These are phyloP conservation scores for Apodemia zela DNA, from an alignment of 2,888 invertebrate species.

Conservation along the genomic window DNA sequence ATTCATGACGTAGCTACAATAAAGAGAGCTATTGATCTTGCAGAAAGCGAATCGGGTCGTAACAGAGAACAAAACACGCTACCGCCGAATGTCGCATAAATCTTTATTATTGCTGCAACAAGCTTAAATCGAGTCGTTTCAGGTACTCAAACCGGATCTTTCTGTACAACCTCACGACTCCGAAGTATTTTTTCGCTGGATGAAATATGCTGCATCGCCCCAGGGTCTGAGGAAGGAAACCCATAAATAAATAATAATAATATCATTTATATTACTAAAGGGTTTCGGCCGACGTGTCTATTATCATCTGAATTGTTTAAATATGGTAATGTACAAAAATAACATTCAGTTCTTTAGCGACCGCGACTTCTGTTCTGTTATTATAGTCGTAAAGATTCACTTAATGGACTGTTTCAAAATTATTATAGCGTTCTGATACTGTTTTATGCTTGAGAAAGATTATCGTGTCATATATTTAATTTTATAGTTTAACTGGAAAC, in stretches of 20 bases:
- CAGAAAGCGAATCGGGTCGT: constrained; percentile 76
- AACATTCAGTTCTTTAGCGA: constrained; percentile 70
- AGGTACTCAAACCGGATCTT: constrained; percentile 75
- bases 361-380: constrained; percentile 76
- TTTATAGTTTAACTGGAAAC: constrained; percentile 25
- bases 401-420: constrained; percentile 78
- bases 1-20: constrained; percentile 64
- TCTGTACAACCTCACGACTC: constrained; percentile 75
- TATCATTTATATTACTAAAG: constrained; percentile 80
- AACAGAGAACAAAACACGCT: constrained; percentile 78
- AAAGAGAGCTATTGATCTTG: constrained; percentile 76
- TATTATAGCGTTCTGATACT: constrained; percentile 70
- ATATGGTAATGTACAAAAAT: constrained; percentile 81
- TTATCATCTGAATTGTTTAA: constrained; percentile 80
- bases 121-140: constrained; percentile 75
- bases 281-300: constrained; percentile 78
- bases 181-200: constrained; percentile 75
- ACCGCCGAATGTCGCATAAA: constrained; percentile 79
- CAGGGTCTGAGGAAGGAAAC: constrained; percentile 73
- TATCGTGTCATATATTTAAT: constrained; percentile 50
- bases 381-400: constrained; percentile 79
- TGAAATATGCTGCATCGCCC: constrained; percentile 77
- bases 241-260: constrained; percentile 81
- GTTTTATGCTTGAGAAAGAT: constrained; percentile 61
- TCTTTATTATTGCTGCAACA: constrained; percentile 79